Conservation (phyloP, 2,888 invertebrate genomes). For the Leuctra nigra region DNA sequence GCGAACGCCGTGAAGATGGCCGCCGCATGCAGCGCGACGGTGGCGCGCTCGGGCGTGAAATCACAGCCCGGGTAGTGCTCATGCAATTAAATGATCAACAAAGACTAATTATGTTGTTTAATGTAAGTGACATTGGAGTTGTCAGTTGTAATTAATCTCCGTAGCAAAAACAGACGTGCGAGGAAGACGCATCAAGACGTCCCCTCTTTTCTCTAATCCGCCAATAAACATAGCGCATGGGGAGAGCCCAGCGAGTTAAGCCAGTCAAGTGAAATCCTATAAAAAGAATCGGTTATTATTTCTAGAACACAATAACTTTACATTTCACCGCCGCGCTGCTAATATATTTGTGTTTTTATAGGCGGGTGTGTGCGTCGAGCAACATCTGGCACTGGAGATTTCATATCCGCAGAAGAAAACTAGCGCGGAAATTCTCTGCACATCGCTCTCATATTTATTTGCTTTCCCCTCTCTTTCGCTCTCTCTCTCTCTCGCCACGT, state of each 20-base stretch:
- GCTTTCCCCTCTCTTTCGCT: too few species aligned
- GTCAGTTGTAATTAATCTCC: conserved; percentile 9
- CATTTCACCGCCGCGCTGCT: neutral
- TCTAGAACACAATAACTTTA: conserved; percentile 10
- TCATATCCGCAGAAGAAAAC: too few species aligned
- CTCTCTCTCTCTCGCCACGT: too few species aligned
- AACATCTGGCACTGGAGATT: too few species aligned
- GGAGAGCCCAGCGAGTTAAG: too few species aligned
- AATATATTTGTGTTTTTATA: conserved; percentile 11
- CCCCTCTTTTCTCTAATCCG: too few species aligned
- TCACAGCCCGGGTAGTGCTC: neutral
- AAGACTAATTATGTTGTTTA: conserved; percentile 7
- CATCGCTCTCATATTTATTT: too few species aligned
- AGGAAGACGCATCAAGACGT: too few species aligned
- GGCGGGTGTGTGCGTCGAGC: too few species aligned
- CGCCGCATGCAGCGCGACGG: neutral
- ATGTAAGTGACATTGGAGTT: conserved; percentile 6
- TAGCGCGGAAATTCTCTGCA: too few species aligned
- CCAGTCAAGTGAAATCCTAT: neutral
- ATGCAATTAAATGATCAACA: conserved; percentile 2
- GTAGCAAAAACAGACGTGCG: neutral
- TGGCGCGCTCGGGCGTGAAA: neutral
- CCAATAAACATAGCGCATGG: too few species aligned
- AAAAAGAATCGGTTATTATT: conserved; percentile 7
- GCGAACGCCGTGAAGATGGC: too few species aligned